phyloP scores from a whole-genome alignment of 2,888 invertebrate genomes.

The Tuberolachnus salignus region DNA sequence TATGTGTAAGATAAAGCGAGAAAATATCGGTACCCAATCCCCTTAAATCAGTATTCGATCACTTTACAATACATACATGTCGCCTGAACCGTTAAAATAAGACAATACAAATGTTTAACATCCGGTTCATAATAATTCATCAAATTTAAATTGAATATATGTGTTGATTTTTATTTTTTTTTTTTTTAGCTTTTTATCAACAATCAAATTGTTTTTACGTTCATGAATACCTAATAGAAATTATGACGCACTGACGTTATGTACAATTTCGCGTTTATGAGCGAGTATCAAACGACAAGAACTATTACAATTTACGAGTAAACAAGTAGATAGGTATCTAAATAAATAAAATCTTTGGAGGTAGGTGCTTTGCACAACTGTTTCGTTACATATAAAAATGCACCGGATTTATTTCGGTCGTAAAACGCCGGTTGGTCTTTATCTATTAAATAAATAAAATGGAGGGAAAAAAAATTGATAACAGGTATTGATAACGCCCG shows the following conservation, averaged over 20 bases:
- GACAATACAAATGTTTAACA: conserved; percentile 6
- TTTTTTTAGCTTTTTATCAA: neutral
- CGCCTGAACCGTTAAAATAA: neutral
- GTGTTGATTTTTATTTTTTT: neutral
- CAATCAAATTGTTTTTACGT: conserved; percentile 15
- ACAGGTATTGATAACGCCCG: too few relatives aligned
- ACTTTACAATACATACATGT: neutral
- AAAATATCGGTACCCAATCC: too few relatives aligned
- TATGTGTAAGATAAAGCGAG: too few relatives aligned
- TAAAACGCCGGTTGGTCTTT: too few relatives aligned
- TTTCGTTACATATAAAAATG: too few relatives aligned
- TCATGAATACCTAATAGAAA: conserved; percentile 10
- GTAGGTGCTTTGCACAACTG: too few relatives aligned
- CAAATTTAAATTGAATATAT: conserved; percentile 9
- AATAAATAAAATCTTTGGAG: too few relatives aligned
- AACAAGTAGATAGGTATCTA: neutral
- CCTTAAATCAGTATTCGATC: neutral
- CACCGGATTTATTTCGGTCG: too few relatives aligned
- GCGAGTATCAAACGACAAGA: conserved; percentile 12
- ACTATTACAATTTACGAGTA: neutral
- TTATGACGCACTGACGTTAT: neutral
- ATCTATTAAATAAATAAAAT: too few relatives aligned
- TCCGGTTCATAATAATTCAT: conserved; percentile 2
- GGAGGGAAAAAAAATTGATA: too few relatives aligned
- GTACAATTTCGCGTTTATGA: conserved; percentile 27